Evolutionary conservation across 2,888 invertebrate genomes (phyloP).

Genomic region (Dysmachus trigonus): DNA sequence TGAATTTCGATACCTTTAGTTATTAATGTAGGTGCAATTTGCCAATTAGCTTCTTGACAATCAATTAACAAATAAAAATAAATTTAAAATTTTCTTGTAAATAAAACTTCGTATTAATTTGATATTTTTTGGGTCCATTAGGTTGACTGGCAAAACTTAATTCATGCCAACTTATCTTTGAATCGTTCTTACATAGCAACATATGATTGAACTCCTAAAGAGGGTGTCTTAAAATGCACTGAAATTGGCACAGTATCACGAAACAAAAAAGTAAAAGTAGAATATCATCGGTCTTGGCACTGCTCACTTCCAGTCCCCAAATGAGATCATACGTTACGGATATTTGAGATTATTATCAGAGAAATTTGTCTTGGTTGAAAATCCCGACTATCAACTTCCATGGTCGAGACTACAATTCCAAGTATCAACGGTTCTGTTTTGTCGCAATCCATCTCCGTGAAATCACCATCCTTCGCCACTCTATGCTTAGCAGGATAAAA

Average conservation of each 20-base stretch:
- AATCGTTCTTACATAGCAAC: not conserved
- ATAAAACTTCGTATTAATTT: too few relatives aligned
- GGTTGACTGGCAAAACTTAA: too few relatives aligned
- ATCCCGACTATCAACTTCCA: conserved; percentile 28
- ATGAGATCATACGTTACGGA: not conserved
- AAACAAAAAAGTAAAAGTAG: not conserved
- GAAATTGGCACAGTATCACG: not conserved
- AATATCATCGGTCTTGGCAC: not conserved
- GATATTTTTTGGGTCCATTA: too few relatives aligned
- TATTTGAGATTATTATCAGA: conserved; percentile 17
- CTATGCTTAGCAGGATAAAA: conserved; percentile 1
- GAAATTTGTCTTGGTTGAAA: conserved; percentile 30
- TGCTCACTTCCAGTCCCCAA: not conserved
- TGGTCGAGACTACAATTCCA: conserved; percentile 10
- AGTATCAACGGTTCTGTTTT: conserved; percentile 32
- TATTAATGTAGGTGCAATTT: too few relatives aligned
- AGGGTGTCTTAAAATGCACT: not conserved
- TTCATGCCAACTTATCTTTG: not conserved
- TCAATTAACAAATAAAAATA: too few relatives aligned
- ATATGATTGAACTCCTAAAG: not conserved
- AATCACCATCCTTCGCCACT: conserved; percentile 21
- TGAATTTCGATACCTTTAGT: too few relatives aligned
- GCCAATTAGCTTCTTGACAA: too few relatives aligned
- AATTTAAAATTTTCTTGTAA: too few relatives aligned
- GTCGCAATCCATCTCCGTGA: conserved; percentile 16